Evolutionary conservation across 2,797 vertebrate genomes (phyloP).

Genomic region (Perdix hodgsoniae): DNA sequence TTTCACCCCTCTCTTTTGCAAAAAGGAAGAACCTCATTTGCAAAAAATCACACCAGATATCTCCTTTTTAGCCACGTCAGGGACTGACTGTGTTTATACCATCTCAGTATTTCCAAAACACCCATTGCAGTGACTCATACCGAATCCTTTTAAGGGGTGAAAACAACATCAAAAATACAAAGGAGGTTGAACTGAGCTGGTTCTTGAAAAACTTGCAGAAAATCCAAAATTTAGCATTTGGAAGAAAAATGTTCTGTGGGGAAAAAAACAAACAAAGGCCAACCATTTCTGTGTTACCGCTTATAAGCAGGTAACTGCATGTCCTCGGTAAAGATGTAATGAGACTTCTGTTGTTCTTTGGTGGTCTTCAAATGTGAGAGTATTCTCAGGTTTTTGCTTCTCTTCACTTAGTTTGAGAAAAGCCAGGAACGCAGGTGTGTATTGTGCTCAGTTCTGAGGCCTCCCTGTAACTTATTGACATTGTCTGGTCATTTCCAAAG

Average conservation of each 20-base stretch:
- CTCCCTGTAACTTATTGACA: background rate
- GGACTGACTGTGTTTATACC: background rate
- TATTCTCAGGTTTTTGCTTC: rapidly evolving
- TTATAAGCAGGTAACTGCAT: background rate
- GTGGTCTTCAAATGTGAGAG: background rate
- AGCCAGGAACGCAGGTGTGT: background rate
- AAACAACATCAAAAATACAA: background rate
- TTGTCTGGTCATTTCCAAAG: background rate
- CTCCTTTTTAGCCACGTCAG: background rate
- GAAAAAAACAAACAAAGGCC: background rate
- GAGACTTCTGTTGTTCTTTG: background rate
- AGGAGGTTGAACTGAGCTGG: background rate
- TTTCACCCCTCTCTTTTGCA: background rate
- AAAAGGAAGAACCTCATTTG: background rate
- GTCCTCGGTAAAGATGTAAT: background rate
- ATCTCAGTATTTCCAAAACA: background rate
- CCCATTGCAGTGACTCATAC: constrained; percentile 6
- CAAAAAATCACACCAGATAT: background rate
- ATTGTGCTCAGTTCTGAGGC: background rate
- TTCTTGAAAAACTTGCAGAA: background rate
- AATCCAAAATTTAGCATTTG: background rate
- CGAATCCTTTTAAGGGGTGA: background rate
- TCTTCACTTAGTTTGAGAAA: background rate
- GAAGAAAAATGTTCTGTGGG: background rate
- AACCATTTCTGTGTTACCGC: background rate